A percentile compares a stretch with the other conserved stretches of the same genome.
Evolutionary conservation across 2,888 invertebrate species (phyloP).

Genomic region (Eupithecia centaureata): DNA sequence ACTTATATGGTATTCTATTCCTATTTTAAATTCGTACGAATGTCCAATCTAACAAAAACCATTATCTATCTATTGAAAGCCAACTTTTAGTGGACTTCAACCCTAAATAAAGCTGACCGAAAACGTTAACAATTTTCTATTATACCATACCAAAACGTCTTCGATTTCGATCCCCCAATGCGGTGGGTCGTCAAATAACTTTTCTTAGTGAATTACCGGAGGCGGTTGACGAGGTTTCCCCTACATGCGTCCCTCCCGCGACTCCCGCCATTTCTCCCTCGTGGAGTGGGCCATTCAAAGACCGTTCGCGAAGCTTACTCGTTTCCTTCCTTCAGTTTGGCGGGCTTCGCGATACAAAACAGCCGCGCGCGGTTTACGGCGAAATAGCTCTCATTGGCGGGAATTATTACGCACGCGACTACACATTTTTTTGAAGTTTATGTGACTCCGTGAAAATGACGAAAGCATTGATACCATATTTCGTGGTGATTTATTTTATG

Average conservation of each 20-base stretch:
- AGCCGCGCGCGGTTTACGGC: slow-evolving; percentile 63
- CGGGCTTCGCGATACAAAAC: slow-evolving; percentile 72
- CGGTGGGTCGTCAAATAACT: slow-evolving; percentile 76
- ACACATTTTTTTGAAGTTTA: slow-evolving; percentile 58
- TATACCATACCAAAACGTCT: slow-evolving; percentile 29
- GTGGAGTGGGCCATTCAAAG: slow-evolving; percentile 80
- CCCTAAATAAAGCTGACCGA: slow-evolving; percentile 37
- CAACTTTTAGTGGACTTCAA: neutral
- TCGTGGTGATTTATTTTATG: slow-evolving; percentile 66
- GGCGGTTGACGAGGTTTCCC: slow-evolving; percentile 81
- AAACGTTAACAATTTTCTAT: slow-evolving; percentile 70
- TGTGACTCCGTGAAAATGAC: slow-evolving; percentile 71
- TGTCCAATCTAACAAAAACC: neutral
- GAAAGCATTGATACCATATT: slow-evolving; percentile 59
- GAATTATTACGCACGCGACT: slow-evolving; percentile 53
- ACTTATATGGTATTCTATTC: neutral
- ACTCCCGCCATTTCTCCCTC: slow-evolving; percentile 80
- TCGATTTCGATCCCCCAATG: slow-evolving; percentile 58
- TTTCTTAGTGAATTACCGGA: slow-evolving; percentile 83
- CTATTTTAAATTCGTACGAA: neutral
- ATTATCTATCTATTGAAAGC: no score
- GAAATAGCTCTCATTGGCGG: slow-evolving; percentile 66
- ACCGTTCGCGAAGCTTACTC: slow-evolving; percentile 80
- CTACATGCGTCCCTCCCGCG: slow-evolving; percentile 78
- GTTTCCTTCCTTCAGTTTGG: slow-evolving; percentile 71